Conservation (phyloP, 1,140 invertebrate genomes). For the Atopsyche davidsoni region DNA sequence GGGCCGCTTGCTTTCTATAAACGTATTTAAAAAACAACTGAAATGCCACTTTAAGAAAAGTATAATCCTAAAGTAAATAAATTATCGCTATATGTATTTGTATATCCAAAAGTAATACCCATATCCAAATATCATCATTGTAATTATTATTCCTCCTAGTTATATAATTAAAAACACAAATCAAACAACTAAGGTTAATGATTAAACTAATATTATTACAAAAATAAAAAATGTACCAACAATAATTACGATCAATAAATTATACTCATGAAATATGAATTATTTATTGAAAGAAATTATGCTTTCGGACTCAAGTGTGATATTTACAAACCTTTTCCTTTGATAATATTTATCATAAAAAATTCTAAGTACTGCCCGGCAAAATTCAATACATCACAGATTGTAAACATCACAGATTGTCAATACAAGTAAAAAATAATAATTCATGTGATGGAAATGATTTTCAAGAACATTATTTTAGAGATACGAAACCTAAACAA, state of each 20-base stretch:
- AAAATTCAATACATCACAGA: too few relatives aligned
- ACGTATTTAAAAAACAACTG: constrained; percentile 18
- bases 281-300: too few relatives aligned
- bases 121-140: constrained; percentile 32
- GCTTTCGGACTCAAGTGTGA: too few relatives aligned
- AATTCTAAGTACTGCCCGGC: too few relatives aligned
- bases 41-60: constrained; percentile 17
- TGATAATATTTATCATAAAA: too few relatives aligned
- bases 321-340: too few relatives aligned
- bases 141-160: constrained; percentile 31
- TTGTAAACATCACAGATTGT: too few relatives aligned
- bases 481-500: too few relatives aligned
- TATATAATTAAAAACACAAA: constrained; percentile 29
- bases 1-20: constrained; percentile 28
- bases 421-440: too few relatives aligned
- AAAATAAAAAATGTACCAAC: constrained; percentile 31
- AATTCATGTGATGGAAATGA: too few relatives aligned
- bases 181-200: constrained; percentile 31
- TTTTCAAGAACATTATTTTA: too few relatives aligned
- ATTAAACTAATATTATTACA: constrained; percentile 30
- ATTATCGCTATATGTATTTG: constrained; percentile 29
- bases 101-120: constrained; percentile 30
- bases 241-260: constrained; percentile 30
- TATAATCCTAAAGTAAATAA: constrained; percentile 22
- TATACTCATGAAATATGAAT: constrained; percentile 24